Percentiles rank a stretch among this genome's conserved stretches.
phyloP scores from a whole-genome alignment of 2,113 vertebrate species.

The Gavia stellata region DNA sequence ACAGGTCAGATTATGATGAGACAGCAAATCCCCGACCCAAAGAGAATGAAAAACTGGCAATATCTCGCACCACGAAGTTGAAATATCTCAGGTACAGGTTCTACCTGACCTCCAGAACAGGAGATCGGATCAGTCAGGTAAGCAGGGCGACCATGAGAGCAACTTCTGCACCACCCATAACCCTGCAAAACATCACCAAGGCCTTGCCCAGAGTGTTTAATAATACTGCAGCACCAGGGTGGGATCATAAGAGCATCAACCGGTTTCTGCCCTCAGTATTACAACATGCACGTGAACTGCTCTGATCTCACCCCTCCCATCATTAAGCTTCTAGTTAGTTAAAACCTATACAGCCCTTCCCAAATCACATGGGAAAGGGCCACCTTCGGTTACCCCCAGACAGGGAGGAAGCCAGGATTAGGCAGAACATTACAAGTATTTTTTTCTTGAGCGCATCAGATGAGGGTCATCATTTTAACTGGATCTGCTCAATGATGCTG shows the following conservation, averaged over 20 bases:
- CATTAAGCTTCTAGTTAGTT: background rate
- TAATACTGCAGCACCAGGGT: background rate
- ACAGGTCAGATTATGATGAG: background rate
- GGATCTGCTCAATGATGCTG: fast-evolving
- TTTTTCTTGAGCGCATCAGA: background rate
- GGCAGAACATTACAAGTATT: background rate
- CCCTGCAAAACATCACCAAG: background rate
- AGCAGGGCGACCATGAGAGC: background rate
- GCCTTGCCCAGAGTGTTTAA: background rate
- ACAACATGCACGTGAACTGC: background rate
- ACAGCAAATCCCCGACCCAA: background rate
- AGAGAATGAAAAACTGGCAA: background rate
- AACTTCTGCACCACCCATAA: background rate
- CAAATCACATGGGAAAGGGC: background rate
- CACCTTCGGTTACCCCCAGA: background rate
- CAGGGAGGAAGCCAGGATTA: background rate
- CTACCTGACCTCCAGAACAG: background rate
- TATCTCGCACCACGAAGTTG: background rate
- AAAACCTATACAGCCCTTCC: background rate
- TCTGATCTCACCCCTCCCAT: background rate
- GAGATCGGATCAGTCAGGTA: background rate
- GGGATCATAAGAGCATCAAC: background rate
- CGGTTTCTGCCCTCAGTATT: background rate
- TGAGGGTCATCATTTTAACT: background rate
- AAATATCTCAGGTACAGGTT: background rate